These are phyloP conservation scores for Stenoptilia bipunctidactyla DNA, from an alignment of 2,888 invertebrate genomes.

Conservation along the genomic window DNA sequence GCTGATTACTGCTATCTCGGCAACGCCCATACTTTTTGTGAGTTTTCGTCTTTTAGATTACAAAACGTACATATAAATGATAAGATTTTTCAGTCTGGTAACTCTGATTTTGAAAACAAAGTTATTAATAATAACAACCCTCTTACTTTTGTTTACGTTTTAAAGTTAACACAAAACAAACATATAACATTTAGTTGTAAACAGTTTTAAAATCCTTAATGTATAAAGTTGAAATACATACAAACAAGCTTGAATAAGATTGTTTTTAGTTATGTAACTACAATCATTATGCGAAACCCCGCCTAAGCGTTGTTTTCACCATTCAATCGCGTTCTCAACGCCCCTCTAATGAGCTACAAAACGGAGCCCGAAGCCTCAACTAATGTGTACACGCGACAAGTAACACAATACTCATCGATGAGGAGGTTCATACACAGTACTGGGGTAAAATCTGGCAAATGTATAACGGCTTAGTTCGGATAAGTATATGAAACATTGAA, in stretches of 20 bases:
- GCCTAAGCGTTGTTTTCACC: conserved; percentile 1
- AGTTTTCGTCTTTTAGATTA: background rate
- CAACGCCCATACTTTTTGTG: background rate
- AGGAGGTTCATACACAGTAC: background rate
- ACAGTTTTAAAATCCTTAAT: no score
- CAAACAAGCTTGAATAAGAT: background rate
- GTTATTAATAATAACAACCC: no score
- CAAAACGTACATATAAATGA: no score
- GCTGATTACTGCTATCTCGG: conserved; percentile 41
- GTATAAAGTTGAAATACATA: no score
- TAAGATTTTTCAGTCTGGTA: no score
- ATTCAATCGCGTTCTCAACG: background rate
- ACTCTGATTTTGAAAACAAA: no score
- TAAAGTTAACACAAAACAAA: no score
- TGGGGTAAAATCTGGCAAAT: no score
- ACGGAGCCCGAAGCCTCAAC: conserved; percentile 16
- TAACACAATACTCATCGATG: background rate
- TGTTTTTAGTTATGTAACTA: background rate
- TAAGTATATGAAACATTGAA: no score
- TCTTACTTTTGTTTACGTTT: no score
- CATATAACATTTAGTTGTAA: no score
- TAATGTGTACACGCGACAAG: background rate
- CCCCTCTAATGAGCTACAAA: conserved; percentile 19
- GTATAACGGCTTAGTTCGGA: no score
- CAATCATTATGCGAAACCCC: background rate